Percentiles rank a stretch among this genome's conserved stretches.
Conservation (phyloP, 2,797 vertebrate genomes). For the Agapornis canus region DNA sequence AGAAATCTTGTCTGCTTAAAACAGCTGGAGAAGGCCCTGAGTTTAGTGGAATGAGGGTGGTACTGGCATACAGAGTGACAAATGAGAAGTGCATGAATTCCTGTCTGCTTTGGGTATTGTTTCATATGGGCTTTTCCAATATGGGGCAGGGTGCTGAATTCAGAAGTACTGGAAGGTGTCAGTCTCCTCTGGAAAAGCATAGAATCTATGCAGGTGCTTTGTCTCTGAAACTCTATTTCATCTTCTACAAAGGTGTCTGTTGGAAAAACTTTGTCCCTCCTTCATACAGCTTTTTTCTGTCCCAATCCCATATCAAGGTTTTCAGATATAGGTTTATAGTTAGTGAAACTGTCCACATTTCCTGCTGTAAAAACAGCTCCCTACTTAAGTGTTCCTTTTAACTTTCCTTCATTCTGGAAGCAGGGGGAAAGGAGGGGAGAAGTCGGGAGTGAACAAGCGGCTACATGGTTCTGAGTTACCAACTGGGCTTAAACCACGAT, state of each 20-base stretch:
- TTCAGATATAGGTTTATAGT: background rate
- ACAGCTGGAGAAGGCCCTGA: background rate
- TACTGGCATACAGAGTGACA: background rate
- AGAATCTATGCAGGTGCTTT: background rate
- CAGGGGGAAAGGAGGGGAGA: background rate
- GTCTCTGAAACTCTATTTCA: background rate
- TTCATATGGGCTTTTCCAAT: background rate
- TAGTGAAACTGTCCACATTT: background rate
- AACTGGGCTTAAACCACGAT: background rate
- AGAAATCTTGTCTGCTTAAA: background rate
- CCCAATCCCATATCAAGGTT: background rate
- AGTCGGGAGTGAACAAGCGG: background rate
- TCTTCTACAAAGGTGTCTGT: background rate
- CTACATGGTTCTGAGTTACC: background rate
- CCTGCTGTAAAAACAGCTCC: background rate
- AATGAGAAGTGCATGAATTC: background rate
- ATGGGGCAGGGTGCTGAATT: background rate
- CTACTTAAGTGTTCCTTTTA: background rate
- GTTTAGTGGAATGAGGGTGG: background rate
- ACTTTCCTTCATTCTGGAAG: background rate
- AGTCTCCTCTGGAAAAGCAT: background rate
- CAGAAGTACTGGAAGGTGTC: background rate
- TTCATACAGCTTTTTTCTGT: background rate
- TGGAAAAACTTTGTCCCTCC: background rate
- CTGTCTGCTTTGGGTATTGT: background rate